Evolutionary conservation across 2,888 invertebrate species (phyloP), one percentile per base, ranked within the genome.

Genomic region (Rhopalosiphum nymphaeae): DNA sequence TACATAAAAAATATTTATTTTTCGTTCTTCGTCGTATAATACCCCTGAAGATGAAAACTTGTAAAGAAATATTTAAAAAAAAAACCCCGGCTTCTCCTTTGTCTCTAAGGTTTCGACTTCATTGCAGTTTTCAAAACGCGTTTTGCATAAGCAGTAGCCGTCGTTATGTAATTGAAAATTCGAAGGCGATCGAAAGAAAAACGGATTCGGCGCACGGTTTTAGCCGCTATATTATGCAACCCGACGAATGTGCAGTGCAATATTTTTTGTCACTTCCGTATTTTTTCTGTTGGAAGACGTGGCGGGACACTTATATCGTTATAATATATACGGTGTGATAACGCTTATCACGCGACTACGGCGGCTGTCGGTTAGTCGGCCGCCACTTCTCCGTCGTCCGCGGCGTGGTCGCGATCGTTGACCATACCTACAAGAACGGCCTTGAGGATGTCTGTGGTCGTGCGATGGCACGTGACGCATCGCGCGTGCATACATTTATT

Each of bases 401-500:
- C 21, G 78, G 91, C 53, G 86, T 26, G 86, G 86, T 49, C 86
- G 46, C 61, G 46, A 92, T 49, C 92, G 86, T 92, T 92, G 92
- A 92, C 92, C 86, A 92, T 92, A 36, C 92, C 92, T 92, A 92
- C 86, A 87, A 92, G 92, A 92, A 92, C 92, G 92, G 49, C 92
- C 92, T 92, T 92, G 92, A 92, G 92, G 86, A 86, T 57, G 92
- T 92, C 61, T 46, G 44, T 57, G 85, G 86, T 61, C 10, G 61
- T 4, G 46, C 25, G n/a, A 29, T 46, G 87, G 86, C 29, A 53
- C n/a, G 53, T 10, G 46, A 46, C 46, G 89, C 44, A 25, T n/a
- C 56, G 11, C 56, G 44, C n/a, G 85, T n/a, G 53, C 7, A 78
- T 67, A 3, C 36, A n/a, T 29, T 29, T 44, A 86, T 29, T 21